Evolutionary conservation across 2,888 invertebrate genomes (phyloP).

Genomic region (Drosophila gaucha): DNA sequence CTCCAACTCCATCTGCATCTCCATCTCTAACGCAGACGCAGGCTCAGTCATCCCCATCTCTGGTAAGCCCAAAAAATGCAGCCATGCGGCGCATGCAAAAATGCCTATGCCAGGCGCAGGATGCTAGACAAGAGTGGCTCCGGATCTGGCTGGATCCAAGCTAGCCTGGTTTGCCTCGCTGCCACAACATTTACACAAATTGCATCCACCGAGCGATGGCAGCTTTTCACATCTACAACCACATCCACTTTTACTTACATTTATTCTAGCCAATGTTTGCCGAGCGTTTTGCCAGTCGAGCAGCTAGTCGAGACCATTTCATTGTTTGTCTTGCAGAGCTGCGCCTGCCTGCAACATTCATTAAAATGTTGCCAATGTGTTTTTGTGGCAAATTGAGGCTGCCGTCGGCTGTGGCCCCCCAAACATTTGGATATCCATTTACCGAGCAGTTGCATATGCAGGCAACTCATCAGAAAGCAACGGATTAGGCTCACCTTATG

Average conservation of each 20-base stretch:
- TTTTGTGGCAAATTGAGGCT: conserved; percentile 80
- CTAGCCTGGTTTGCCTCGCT: conserved; percentile 23
- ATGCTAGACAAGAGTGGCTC: conserved; percentile 26
- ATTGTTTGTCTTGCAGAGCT: conserved; percentile 64
- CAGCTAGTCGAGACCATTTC: conserved; percentile 36
- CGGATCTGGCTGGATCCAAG: conserved; percentile 15
- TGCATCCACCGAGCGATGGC: conserved; percentile 57
- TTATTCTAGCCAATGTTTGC: conserved; percentile 72
- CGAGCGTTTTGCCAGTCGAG: conserved; percentile 71
- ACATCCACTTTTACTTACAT: conserved; percentile 65
- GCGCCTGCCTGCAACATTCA: conserved; percentile 69
- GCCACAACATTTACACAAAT: conserved; percentile 75
- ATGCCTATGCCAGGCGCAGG: conserved; percentile 67
- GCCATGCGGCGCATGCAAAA: conserved; percentile 79
- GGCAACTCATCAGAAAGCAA: conserved; percentile 29
- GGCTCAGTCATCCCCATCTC: conserved; percentile 18
- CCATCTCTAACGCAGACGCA: conserved; percentile 20
- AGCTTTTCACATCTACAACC: conserved; percentile 31
- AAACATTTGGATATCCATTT: conserved; percentile 60
- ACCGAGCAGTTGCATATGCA: conserved; percentile 63
- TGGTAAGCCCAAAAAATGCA: conserved; percentile 78
- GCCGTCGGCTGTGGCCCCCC: conserved; percentile 30
- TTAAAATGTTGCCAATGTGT: conserved; percentile 81
- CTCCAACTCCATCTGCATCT: conserved; percentile 25
- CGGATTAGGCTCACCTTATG: conserved; percentile 54